Evolutionary conservation across 2,797 vertebrate species (phyloP).

Genomic region (Melanitta fusca): DNA sequence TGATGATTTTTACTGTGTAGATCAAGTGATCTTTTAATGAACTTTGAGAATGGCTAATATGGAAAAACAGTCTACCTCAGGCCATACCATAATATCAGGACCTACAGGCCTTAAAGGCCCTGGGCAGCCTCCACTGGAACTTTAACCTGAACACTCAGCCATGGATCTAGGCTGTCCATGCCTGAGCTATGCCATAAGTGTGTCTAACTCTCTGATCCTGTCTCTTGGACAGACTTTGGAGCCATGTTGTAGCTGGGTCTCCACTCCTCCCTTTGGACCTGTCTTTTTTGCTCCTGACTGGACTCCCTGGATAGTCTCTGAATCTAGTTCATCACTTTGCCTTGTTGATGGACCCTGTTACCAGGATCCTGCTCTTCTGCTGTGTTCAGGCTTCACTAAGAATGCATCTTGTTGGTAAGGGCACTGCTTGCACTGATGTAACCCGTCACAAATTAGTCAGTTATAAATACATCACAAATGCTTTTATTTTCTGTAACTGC

Average conservation of each 20-base stretch:
- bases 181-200: not conserved
- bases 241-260: not conserved
- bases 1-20: not conserved
- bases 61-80: not conserved
- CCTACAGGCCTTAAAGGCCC: not conserved
- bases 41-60: not conserved
- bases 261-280: not conserved
- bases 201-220: not conserved
- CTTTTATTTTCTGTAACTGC: not conserved
- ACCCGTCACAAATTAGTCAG: not conserved
- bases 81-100: not conserved
- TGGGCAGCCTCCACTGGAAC: not conserved
- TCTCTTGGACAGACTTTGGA: not conserved
- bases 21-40: not conserved
- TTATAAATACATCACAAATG: not conserved
- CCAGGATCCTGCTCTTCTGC: not conserved
- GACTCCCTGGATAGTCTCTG: not conserved
- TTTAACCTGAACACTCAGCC: not conserved
- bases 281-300: not conserved
- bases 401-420: not conserved
- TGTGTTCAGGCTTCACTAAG: not conserved
- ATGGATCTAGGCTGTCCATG: not conserved
- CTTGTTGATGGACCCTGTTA: not conserved
- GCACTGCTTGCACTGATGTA: not conserved
- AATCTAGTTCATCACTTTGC: not conserved